phyloP scores from a whole-genome alignment of 2,113 vertebrate species.

The Lepisosteus oculatus region DNA sequence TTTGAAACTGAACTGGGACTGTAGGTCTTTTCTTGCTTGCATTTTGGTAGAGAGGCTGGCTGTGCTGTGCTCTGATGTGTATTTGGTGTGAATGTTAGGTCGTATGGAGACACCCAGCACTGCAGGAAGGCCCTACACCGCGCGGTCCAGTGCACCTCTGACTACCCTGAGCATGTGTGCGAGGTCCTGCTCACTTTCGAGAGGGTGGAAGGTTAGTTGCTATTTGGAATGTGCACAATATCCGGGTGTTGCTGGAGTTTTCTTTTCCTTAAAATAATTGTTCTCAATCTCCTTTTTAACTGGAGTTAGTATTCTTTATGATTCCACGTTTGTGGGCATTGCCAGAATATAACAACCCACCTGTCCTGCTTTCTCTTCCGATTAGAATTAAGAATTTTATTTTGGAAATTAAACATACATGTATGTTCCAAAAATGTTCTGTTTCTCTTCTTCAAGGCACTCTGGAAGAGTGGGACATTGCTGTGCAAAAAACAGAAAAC shows the following conservation, averaged over 20 bases:
- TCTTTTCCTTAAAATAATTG: not conserved
- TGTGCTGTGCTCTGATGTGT: not conserved
- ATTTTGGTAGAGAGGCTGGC: no score
- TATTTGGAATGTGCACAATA: not conserved
- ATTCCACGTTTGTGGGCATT: no score
- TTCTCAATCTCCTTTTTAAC: no score
- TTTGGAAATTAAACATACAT: no score
- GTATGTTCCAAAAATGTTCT: not conserved
- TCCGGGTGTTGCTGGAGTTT: not conserved
- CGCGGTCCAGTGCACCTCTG: constrained; percentile 90
- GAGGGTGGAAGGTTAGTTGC: constrained; percentile 82
- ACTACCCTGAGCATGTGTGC: constrained; percentile 95
- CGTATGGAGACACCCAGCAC: constrained; percentile 82
- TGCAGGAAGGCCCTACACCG: constrained; percentile 91
- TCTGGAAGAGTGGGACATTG: constrained; percentile 90
- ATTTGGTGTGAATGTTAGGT: constrained; percentile 56
- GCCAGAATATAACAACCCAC: not conserved
- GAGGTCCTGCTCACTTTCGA: constrained; percentile 93
- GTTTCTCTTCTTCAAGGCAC: constrained; percentile 64
- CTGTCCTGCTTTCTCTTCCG: no score
- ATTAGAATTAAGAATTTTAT: no score
- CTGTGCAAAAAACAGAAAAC: constrained; percentile 87
- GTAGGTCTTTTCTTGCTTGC: no score
- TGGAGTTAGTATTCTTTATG: no score
- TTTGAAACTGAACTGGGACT: no score